Evolutionary conservation across 2,113 vertebrate species (phyloP).

Genomic region (Alectura lathami): DNA sequence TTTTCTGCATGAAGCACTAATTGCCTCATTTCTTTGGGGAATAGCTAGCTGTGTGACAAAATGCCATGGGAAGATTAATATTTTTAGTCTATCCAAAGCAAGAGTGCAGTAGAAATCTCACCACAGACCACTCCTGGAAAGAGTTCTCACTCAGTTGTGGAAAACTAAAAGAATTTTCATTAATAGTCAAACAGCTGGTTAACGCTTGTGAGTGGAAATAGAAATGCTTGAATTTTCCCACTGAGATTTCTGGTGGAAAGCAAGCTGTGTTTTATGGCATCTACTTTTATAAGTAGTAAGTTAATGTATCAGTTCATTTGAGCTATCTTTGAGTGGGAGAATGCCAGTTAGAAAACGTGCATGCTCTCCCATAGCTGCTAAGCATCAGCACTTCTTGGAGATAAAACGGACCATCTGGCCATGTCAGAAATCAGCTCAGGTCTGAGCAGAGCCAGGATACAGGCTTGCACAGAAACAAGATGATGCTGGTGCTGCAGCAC

Average conservation of each 20-base stretch:
- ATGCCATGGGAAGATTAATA: not conserved
- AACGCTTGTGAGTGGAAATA: conserved; percentile 10
- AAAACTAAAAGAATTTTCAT: conserved; percentile 32
- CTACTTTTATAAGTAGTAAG: not conserved
- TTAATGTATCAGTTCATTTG: not conserved
- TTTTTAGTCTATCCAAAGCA: not conserved
- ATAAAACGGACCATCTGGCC: not conserved
- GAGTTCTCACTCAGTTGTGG: not conserved
- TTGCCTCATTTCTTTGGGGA: not conserved
- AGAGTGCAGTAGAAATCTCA: not conserved
- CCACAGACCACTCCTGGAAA: conserved; percentile 29
- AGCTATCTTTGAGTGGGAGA: not conserved
- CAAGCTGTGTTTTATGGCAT: not conserved
- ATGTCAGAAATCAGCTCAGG: not conserved
- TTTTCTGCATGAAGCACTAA: not conserved
- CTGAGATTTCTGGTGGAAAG: conserved; percentile 6
- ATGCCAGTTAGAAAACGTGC: not conserved
- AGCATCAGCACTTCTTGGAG: not conserved
- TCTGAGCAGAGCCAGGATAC: not conserved
- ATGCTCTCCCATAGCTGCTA: not conserved
- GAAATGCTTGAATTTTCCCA: not conserved
- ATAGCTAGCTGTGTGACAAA: conserved; percentile 12
- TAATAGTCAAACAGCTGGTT: conserved; percentile 9
- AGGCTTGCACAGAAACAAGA: not conserved
- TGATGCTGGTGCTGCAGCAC: not conserved